Percentiles rank a stretch among this genome's conserved stretches.
Evolutionary conservation across 2,797 vertebrate genomes (phyloP).

Genomic region (Protonibea diacanthus): DNA sequence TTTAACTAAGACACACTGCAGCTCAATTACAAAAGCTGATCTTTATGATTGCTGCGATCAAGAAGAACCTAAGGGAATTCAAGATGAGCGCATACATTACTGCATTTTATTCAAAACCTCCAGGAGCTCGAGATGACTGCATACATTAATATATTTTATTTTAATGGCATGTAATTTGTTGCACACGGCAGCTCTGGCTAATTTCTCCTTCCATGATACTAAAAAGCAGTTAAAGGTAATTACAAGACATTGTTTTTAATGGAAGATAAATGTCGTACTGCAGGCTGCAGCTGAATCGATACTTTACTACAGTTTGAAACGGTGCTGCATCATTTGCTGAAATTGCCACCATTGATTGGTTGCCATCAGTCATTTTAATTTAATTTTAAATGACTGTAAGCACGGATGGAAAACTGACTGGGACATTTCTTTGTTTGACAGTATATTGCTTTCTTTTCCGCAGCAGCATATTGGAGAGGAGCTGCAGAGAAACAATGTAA

Average conservation of each 20-base stretch:
- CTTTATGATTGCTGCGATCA: slow-evolving; percentile 46
- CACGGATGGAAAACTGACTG: slow-evolving; percentile 50
- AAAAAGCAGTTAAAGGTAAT: slow-evolving; percentile 70
- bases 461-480: slow-evolving; percentile 17
- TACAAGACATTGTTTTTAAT: slow-evolving; percentile 74
- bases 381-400: slow-evolving; percentile 76
- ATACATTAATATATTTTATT: slow-evolving; percentile 68
- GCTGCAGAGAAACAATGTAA: slow-evolving; percentile 34
- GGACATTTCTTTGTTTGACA: slow-evolving; percentile 46
- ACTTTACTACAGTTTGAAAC: slow-evolving; percentile 66
- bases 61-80: slow-evolving; percentile 53
- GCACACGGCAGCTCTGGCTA: slow-evolving; percentile 47
- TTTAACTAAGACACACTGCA: slow-evolving; percentile 7
- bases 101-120: slow-evolving; percentile 60
- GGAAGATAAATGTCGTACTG: slow-evolving; percentile 70
- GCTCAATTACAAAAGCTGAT: slow-evolving; percentile 17
- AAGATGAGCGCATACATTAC: slow-evolving; percentile 59
- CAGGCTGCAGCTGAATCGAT: slow-evolving; percentile 78
- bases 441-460: slow-evolving; percentile 46
- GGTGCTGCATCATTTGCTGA: slow-evolving; percentile 74
- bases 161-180: slow-evolving; percentile 65
- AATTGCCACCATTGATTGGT: slow-evolving; percentile 78
- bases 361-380: slow-evolving; percentile 77
- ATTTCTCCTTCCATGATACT: slow-evolving; percentile 50
- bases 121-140: slow-evolving; percentile 50